Evolutionary conservation across 2,888 invertebrate genomes (phyloP), one percentile per base, ranked within the genome.

Genomic region (Conistra vaccinii): DNA sequence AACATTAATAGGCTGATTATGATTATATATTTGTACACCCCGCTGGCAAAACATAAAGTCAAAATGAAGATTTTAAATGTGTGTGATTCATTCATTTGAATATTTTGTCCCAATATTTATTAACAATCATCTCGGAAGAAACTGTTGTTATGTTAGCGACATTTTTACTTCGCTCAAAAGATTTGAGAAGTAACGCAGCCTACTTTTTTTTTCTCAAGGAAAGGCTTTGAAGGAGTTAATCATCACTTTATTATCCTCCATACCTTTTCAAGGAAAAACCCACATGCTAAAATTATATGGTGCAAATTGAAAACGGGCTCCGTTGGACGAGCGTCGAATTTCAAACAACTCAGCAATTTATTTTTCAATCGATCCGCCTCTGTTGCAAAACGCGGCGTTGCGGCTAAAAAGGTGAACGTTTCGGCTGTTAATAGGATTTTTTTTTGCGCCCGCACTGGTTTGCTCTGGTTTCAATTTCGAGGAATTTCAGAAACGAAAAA

Each of bases 371-470:
- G 81, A 78, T 71, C 48, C 51, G 60, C 69, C 73, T 78, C 67
- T 78, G 78, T 78, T 72, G 68, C 71, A 72, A 81, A 85, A 73
- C 76, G 69, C 62, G n/a, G 61, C 62, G 65, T 69, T 86, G 83
- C 53, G 81, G 80, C 78, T 78, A 76, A 81, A 86, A 86, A 86
- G 86, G 86, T 85, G 85, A 86, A 85, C 68, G 84, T 29, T 85
- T 72, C 69, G 23, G 55, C 81, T 83, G 79, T 85, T 77, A 84
- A 84, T 85, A 71, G 53, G 65, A 65, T 0, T 14, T 81, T 75
- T 80, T 75, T 76, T n/a, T n/a, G n/a, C n/a, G n/a, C n/a, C n/a
- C n/a, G n/a, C n/a, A n/a, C n/a, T n/a, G n/a, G n/a, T n/a, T n/a
- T 75, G 72, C 78, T 70, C 78, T 81, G 78, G 81, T 80, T 84